Percentiles rank a stretch among this genome's conserved stretches.
These are phyloP conservation scores for Ormia ochracea DNA, from an alignment of 2,888 invertebrate genomes.

Conservation along the genomic window DNA sequence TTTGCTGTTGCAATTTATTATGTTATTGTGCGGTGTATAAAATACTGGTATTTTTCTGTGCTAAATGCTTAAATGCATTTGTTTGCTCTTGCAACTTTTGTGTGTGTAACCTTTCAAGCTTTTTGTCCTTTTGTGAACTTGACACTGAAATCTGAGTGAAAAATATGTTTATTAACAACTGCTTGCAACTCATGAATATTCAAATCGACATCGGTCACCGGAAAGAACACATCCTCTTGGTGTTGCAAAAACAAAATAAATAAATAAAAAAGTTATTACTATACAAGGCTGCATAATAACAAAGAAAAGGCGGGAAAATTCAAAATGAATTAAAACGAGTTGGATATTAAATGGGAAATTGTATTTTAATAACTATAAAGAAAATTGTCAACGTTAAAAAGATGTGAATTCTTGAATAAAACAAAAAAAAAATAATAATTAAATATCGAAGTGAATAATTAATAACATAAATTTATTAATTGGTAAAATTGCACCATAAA, in stretches of 20 bases:
- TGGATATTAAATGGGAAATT: not conserved
- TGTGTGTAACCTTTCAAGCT: constrained; percentile 1
- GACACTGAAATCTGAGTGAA: constrained; percentile 48
- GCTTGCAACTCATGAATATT: constrained; percentile 66
- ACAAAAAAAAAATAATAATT: too few species aligned
- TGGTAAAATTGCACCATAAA: too few species aligned
- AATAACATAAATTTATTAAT: too few species aligned
- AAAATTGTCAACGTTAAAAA: not conserved
- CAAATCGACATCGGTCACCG: constrained; percentile 70
- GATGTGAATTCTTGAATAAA: not conserved
- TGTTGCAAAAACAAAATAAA: not conserved
- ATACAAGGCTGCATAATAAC: not conserved
- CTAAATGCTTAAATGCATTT: constrained; percentile 19
- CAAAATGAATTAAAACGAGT: not conserved
- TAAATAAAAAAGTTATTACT: not conserved
- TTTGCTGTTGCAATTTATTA: too few species aligned
- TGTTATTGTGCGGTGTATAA: not conserved
- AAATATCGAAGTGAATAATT: too few species aligned
- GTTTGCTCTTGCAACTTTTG: not conserved
- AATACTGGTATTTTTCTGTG: not conserved
- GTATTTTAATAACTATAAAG: not conserved
- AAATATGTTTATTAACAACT: constrained; percentile 67
- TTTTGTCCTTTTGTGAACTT: constrained; percentile 40
- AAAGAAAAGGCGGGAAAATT: constrained; percentile 22
- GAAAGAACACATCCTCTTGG: constrained; percentile 66